phyloP scores from a whole-genome alignment of 2,888 invertebrate species.

The Allygus modestus region DNA sequence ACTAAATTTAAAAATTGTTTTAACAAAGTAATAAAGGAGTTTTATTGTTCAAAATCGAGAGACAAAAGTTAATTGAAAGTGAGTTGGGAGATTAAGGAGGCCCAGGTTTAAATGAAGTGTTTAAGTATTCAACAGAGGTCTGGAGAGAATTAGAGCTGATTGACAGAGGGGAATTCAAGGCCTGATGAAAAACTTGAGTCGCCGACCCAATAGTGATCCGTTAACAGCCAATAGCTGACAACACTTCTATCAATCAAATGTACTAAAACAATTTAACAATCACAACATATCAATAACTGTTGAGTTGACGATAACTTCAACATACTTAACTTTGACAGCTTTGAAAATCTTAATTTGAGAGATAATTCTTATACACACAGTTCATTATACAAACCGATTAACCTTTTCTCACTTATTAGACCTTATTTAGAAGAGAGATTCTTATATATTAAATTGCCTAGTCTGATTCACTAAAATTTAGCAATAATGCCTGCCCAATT shows the following conservation, averaged over 20 bases:
- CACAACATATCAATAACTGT: background rate
- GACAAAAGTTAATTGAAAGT: background rate
- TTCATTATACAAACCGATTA: too few relatives aligned
- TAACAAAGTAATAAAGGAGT: too few relatives aligned
- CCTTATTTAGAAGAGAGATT: too few relatives aligned
- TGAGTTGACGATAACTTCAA: background rate
- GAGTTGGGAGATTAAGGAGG: background rate
- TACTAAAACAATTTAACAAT: background rate
- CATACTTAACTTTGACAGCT: background rate
- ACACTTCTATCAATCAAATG: background rate
- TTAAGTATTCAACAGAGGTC: constrained; percentile 12
- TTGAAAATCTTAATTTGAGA: too few relatives aligned
- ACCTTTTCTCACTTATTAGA: too few relatives aligned
- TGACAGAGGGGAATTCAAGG: background rate
- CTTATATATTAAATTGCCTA: too few relatives aligned
- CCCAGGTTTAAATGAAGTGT: background rate
- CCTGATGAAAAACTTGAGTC: constrained; percentile 10
- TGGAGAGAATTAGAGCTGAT: constrained; percentile 14
- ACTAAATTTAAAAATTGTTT: too few relatives aligned
- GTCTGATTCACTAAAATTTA: too few relatives aligned
- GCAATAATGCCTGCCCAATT: too few relatives aligned
- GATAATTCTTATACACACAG: too few relatives aligned
- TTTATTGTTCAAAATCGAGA: too few relatives aligned
- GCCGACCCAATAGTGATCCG: background rate
- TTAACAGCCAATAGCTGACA: background rate